Conservation (phyloP, 2,797 vertebrate genomes). For the Octomys mimax region DNA sequence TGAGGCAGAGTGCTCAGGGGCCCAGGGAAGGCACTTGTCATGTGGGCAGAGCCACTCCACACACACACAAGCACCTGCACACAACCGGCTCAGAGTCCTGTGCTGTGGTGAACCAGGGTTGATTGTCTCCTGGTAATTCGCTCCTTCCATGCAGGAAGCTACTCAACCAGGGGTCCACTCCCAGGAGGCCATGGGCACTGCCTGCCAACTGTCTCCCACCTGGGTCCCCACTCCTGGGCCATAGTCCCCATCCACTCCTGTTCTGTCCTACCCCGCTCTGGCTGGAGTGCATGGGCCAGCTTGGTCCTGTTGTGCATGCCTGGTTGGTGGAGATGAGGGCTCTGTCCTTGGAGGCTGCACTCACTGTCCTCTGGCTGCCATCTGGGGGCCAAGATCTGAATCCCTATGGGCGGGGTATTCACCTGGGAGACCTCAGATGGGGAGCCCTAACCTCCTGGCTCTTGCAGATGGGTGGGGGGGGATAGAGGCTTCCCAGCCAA, state of each 20-base stretch:
- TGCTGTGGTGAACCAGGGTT: neutral
- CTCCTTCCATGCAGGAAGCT: too few species aligned
- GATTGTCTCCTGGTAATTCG: too few species aligned
- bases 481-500: neutral
- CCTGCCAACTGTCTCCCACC: neutral
- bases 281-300: fast-evolving
- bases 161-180: too few species aligned
- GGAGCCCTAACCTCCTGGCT: neutral
- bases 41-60: neutral
- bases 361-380: neutral
- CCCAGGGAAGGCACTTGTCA: neutral
- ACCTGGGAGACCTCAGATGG: neutral
- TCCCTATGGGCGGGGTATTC: neutral
- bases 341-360: neutral
- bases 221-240: neutral
- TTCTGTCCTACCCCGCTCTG: neutral
- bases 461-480: neutral
- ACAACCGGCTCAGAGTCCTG: too few species aligned
- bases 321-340: neutral
- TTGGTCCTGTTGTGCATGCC: fast-evolving
- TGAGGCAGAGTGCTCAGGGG: too few species aligned
- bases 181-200: too few species aligned
- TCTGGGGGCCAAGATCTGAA: neutral
- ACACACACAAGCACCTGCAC: neutral
- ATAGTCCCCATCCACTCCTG: neutral